These are phyloP conservation scores for roundworm (Caenorhabditis elegans) DNA, from an alignment of 1,140 invertebrate genomes.

Conservation along the genomic window WBcel235 BX284602.5:6555001-6555500, in stretches of 20 bases:
- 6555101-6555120: too few relatives aligned
- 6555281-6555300: neutral
- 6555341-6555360: neutral
- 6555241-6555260: neutral
- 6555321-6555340: neutral
- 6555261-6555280: neutral
- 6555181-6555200: neutral
- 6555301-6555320: neutral
- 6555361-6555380: neutral
- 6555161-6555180: too few relatives aligned
- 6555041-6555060: neutral
- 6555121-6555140: too few relatives aligned
- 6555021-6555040: neutral
- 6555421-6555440: neutral
- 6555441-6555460: neutral
- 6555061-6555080: neutral
- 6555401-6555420: neutral
- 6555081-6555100: too few relatives aligned
- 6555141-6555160: constrained; percentile 27
- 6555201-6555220: neutral
- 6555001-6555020: neutral
- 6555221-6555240: neutral
- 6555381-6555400: neutral
- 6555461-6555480: neutral
- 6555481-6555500: neutral